Base-by-base conservation (phyloP, 1,140 invertebrate species). In the Drosophila biarmipes region DNA sequence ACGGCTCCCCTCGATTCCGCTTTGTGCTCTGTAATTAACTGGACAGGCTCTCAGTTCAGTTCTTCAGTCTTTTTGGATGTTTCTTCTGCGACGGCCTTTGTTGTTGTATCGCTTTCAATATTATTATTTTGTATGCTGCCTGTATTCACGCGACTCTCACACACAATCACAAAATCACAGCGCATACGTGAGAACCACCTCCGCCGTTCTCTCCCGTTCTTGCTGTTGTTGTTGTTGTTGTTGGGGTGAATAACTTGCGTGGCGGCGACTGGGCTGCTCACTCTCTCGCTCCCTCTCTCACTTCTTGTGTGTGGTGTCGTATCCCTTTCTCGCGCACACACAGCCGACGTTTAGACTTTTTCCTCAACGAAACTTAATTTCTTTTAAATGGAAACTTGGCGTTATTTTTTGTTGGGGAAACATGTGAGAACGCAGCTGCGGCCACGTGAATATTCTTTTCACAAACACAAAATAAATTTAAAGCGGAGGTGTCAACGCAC, bases 191-290 rank as follows among this genome's bases (percentile, higher is more conserved):
- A 86, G 81, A 85, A 42, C 63, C 69, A 74, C 71, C 72, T 73
- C 71, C 57, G 24, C 37, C 31, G 12, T 46, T 54, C 69, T 73
- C 21, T 53, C 34, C 27, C 49, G 46, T 19, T 40, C 52, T 29
- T 52, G 35, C 21, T 52, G 35, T 49, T 14, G 40, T 19, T 66
- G 75, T 78, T 74, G 82, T 85, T 85, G 81, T 85, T 86, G 81
- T 86, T 78, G 82, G 82, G 82, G 82, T 86, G 82, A 86, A 86
- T 86, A 86, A 86, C 82, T 86, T 86, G 64, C 82, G 82, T 82
- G 82, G 78, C 82, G 81, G 80, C 78, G 78, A 71, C 73, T 82
- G 73, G 71, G 62, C 77, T 81, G 72, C 53, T 80, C 55, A 46
- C 81, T 86, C 80, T 77, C 81, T 61, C 56, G 43, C 80, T 72